Evolutionary conservation across 2,113 vertebrate species (phyloP).

Genomic region (Alethe castanea): DNA sequence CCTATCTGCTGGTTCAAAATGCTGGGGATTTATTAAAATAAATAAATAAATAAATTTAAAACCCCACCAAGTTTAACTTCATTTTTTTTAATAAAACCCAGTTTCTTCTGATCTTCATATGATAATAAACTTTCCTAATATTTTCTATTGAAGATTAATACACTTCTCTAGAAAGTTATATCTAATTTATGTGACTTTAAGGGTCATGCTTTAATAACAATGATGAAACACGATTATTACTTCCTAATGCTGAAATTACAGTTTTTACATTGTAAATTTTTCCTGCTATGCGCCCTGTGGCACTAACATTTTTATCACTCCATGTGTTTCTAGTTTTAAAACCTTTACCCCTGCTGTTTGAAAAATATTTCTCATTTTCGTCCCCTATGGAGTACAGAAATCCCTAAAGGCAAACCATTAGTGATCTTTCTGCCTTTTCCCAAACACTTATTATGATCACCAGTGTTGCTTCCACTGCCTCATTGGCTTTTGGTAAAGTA

Average conservation of each 20-base stretch:
- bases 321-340: conserved; percentile 99
- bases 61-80: not conserved
- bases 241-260: conserved; percentile 99
- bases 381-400: conserved; percentile 99
- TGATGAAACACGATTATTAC: conserved; percentile 99
- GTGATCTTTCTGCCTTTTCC: conserved; percentile 98
- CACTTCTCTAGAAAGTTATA: conserved; percentile 84
- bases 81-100: conserved; percentile 38
- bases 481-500: conserved; percentile 99
- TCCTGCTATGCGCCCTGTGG: conserved; percentile 96
- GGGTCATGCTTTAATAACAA: conserved; percentile 98
- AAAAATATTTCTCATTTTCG: conserved; percentile 99
- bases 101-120: conserved; percentile 54
- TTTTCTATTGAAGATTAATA: conserved; percentile 82
- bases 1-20: conserved; percentile 45
- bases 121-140: conserved; percentile 82
- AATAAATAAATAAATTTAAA: not conserved
- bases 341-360: conserved; percentile 99
- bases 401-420: conserved; percentile 99
- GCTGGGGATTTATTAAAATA: not conserved
- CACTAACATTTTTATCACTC: conserved; percentile 99
- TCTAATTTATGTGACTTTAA: conserved; percentile 92
- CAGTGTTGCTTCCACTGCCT: conserved; percentile 96
- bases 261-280: conserved; percentile 94
- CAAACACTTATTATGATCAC: conserved; percentile 99